phyloP scores from a whole-genome alignment of 1,140 invertebrate genomes.

The Muscidifurax raptorellus region DNA sequence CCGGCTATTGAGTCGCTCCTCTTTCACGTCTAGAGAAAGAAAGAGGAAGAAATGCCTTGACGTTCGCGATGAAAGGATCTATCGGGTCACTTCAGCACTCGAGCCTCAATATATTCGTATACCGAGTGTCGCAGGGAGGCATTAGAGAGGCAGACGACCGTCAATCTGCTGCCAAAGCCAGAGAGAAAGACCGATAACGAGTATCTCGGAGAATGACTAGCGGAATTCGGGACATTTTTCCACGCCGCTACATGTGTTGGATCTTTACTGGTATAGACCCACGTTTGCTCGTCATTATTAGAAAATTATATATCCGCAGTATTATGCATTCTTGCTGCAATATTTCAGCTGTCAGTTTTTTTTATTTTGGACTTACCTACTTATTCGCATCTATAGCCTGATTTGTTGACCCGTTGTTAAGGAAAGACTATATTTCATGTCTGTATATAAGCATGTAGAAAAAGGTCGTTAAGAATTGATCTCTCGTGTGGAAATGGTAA shows the following conservation, averaged over 20 bases:
- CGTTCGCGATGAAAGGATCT: slow-evolving; percentile 3
- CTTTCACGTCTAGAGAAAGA: neutral
- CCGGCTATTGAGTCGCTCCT: neutral
- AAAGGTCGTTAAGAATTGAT: neutral
- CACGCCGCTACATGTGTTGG: neutral
- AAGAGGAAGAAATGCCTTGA: neutral
- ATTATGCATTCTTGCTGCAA: neutral
- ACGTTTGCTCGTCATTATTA: neutral
- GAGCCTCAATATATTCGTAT: neutral
- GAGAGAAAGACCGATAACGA: slow-evolving; percentile 14
- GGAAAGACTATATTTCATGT: neutral
- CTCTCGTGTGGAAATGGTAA: too few species aligned
- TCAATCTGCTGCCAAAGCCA: neutral
- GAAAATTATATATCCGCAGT: neutral
- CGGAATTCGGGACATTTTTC: slow-evolving; percentile 14
- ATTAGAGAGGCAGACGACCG: neutral
- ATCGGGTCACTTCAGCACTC: neutral
- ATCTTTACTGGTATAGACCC: neutral
- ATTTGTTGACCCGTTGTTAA: too few species aligned
- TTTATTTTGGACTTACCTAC: neutral
- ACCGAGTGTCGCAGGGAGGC: neutral
- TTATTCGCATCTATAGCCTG: neutral
- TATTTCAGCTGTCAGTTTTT: neutral
- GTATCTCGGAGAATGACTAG: slow-evolving; percentile 23
- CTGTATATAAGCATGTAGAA: neutral